Conservation (phyloP, 2,113 vertebrate genomes). For the Agapornis roseicollis region DNA sequence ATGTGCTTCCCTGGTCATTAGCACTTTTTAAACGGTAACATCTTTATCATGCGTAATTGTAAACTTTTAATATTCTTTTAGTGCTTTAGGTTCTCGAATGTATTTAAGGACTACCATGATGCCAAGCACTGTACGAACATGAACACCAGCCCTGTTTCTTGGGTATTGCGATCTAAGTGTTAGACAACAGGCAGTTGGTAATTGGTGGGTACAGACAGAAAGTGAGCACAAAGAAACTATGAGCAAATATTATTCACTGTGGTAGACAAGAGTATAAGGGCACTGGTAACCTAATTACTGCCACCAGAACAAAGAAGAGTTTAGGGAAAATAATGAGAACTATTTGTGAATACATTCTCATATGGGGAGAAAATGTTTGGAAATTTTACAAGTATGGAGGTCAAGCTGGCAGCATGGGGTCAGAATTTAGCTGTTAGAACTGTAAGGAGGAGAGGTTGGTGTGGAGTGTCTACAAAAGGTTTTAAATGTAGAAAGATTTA, state of each 20-base stretch:
- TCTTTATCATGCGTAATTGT: background rate
- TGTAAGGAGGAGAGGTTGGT: background rate
- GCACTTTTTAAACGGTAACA: background rate
- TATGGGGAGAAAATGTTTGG: background rate
- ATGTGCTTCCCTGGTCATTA: fast-evolving
- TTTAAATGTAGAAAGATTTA: background rate
- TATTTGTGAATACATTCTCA: background rate
- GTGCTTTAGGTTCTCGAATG: background rate
- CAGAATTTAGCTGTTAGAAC: background rate
- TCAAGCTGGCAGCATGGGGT: background rate
- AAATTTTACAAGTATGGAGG: background rate
- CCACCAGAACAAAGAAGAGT: background rate
- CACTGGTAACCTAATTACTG: background rate
- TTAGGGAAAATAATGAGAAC: background rate
- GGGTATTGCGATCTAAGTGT: background rate
- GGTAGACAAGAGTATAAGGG: background rate
- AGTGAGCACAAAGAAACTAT: background rate
- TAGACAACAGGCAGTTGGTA: background rate
- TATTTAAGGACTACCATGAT: background rate
- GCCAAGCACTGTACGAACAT: background rate
- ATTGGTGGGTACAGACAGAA: background rate
- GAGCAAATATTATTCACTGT: background rate
- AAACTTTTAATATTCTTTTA: background rate
- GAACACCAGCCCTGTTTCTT: background rate
- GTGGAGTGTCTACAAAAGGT: background rate